Evolutionary conservation across 1,140 invertebrate species (phyloP).

Genomic region (Fopius arisanus): DNA sequence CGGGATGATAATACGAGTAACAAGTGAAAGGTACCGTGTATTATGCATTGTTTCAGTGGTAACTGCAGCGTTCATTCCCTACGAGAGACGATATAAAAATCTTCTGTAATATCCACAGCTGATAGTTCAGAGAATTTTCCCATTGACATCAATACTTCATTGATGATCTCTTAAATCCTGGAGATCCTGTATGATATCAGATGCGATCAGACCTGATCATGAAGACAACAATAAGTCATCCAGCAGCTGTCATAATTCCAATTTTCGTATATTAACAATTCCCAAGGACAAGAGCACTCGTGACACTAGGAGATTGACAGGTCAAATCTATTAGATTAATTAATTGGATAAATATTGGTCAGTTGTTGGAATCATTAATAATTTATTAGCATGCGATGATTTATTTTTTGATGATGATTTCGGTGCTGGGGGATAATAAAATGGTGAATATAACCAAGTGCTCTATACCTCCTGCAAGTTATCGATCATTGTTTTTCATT

Average conservation of each 20-base stretch:
- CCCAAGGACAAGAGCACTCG: no score
- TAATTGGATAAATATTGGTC: no score
- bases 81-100: not conserved
- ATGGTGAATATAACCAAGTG: not conserved
- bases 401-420: not conserved
- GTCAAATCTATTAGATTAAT: no score
- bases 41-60: not conserved
- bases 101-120: not conserved
- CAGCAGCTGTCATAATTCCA: no score
- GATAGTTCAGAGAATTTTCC: not conserved
- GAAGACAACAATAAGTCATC: no score
- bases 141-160: not conserved
- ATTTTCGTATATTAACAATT: no score
- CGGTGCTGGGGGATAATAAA: not conserved
- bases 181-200: no score
- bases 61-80: not conserved
- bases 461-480: not conserved
- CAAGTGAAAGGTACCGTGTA: slow-evolving; percentile 42
- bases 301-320: no score
- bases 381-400: no score
- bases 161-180: no score
- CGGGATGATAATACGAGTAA: not conserved
- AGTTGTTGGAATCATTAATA: no score
- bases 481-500: slow-evolving; percentile 52
- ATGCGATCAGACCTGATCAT: no score